Base-by-base conservation (phyloP, 2,113 vertebrate genomes). In the Rhinichthys klamathensis region DNA sequence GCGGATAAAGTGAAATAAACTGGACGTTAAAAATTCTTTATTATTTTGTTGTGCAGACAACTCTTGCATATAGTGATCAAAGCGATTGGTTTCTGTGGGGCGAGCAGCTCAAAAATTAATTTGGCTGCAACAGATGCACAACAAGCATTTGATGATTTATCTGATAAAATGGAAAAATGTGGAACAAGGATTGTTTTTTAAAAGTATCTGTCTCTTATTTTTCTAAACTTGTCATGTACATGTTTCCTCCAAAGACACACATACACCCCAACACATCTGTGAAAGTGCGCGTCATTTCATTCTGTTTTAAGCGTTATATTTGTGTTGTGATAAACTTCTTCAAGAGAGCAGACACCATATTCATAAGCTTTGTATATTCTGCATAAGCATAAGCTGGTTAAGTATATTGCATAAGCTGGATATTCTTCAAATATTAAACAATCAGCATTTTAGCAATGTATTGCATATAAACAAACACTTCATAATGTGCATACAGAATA, bases 21-120 rank as follows among this genome's bases (percentile, higher is more conserved):
- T 10, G 65, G 4, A 44, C 35, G n/a, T 44, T 1, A 44, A 44
- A 72, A 72, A 41, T 44, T 23, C 69, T n/a, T 41, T n/a, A 44
- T 44, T 72, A 44, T 72, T 44, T 44, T 72, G 23, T n/a, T 44
- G 38, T 72, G 38, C 69, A 6, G 41, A 73, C 23, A 46, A 7
- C 23, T 73, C 41, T 46, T 27, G 70, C 46, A 73, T 25, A 46
- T 73, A n/a, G n/a, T 73, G 23, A 46, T 25, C 70, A 73, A 73
- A 73, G 38, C 18, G 16, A 30, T 21, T 65, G 61, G 25, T 67
- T 16, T 11, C 16, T 70, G 18, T 41, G 38, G 67, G 23, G 2
- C 0, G 18, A 70, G 67, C 18, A 35, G 21, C 23, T 72, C 69
- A 15, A 12, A 69, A 73, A 73, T 44, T 2, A 44, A 44, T 73